Conservation (phyloP, 1,140 invertebrate genomes). For the Drosophila sproati region DNA sequence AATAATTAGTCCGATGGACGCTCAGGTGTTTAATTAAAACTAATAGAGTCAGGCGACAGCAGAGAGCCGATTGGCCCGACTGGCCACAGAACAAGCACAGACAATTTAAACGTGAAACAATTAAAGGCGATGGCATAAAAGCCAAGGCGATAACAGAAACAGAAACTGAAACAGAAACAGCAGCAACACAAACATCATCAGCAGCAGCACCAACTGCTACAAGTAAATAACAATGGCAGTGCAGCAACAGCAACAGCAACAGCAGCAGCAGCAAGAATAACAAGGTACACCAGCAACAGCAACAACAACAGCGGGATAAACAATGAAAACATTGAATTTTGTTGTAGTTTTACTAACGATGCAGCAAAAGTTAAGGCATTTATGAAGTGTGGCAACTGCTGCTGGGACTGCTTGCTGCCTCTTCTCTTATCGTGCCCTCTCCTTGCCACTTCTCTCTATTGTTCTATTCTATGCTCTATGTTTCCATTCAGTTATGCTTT, state of each 20-base stretch:
- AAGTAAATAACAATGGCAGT: constrained; percentile 55
- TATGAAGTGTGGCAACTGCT: constrained; percentile 63
- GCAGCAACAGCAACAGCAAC: constrained; percentile 31
- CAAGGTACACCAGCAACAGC: constrained; percentile 4
- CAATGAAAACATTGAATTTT: constrained; percentile 24
- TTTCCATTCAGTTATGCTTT: neutral
- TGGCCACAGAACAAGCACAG: constrained; percentile 28
- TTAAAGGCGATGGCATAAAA: constrained; percentile 63
- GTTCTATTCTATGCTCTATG: neutral
- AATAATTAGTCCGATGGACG: constrained; percentile 73
- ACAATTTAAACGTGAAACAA: constrained; percentile 75
- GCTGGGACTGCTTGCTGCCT: neutral
- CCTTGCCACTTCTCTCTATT: neutral
- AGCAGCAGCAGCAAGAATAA: constrained; percentile 28
- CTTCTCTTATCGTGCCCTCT: neutral
- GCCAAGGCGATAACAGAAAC: constrained; percentile 51
- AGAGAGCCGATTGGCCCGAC: constrained; percentile 7
- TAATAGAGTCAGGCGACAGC: constrained; percentile 62
- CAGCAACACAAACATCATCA: constrained; percentile 30
- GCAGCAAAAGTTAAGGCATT: constrained; percentile 56
- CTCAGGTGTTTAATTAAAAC: constrained; percentile 80
- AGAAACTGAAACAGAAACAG: constrained; percentile 5
- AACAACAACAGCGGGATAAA: constrained; percentile 1
- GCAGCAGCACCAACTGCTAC: constrained; percentile 3
- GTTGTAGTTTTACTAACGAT: constrained; percentile 31